Base-by-base conservation (phyloP, 1,140 invertebrate genomes). In the Drosophila nasuta region DNA sequence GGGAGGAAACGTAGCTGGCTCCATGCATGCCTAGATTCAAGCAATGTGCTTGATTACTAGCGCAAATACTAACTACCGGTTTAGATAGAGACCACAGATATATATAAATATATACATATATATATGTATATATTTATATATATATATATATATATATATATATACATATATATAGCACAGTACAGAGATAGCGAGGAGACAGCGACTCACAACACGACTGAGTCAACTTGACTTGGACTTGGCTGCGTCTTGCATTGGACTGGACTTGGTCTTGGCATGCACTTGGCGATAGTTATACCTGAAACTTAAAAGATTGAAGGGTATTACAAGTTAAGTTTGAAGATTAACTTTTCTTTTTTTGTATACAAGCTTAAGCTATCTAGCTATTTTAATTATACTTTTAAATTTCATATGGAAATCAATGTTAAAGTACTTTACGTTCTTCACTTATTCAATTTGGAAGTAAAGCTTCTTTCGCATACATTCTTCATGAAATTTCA, bases 41-140 rank as follows among this genome's bases (percentile, higher is more conserved):
- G 85, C 86, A 79, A 81, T 88, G 66, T 79, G 85, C 86, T 90
- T 88, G 83, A 88, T 88, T 88, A 89, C 81, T 75, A 88, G 83
- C 88, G 85, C 83, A 88, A 88, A 88, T 88, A 88, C 83, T 83
- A 88, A 88, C 83, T 88, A 88, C 83, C 83, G 83, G 83, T 88
- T 88, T 88, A 83, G 83, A 87, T 88, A 67, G 79, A 64, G 68
- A 79, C 71, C 79, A 76, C 79, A 76, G 82, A 86, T 79, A 77
- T 57, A 74, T 38, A 33, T 33, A 25, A 25, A 25, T 25, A 25
- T 3, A 25, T 25, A 25, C 75, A 76, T 75, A 76, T 79, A 87
- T 79, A 15, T 15, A 77, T 62, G 68, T 20, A 1, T 20, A 20
- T 35, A 6, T 33, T 4, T 25, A 76, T 75, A 76, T 79, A 87